Conservation (phyloP, 2,888 invertebrate species). For the Epinotia brunnichana region DNA sequence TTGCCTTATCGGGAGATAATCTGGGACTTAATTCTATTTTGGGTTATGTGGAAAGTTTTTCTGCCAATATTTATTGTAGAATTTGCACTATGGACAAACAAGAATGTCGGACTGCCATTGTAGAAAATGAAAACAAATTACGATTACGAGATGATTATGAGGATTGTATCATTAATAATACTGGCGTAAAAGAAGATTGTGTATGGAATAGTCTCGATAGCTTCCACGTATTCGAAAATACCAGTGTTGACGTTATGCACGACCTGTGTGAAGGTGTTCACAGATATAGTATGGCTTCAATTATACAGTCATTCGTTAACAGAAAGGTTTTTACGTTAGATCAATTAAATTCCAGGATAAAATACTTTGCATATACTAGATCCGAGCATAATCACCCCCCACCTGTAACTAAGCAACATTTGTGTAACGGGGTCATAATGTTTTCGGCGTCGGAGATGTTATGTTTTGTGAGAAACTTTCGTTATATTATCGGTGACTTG, state of each 20-base stretch:
- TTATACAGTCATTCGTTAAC: neutral
- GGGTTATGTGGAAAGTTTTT: constrained; percentile 6
- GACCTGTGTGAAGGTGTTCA: too few relatives aligned
- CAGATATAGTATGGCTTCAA: constrained; percentile 24
- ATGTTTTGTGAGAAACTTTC: constrained; percentile 16
- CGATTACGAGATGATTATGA: constrained; percentile 7
- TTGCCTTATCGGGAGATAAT: constrained; percentile 8
- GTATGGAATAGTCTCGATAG: constrained; percentile 8
- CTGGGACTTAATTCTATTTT: constrained; percentile 12
- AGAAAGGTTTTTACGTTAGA: constrained; percentile 10
- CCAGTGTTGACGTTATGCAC: constrained; percentile 6
- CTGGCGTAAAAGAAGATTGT: constrained; percentile 6
- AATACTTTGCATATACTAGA: constrained; percentile 7
- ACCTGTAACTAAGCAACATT: constrained; percentile 3
- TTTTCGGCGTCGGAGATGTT: constrained; percentile 16
- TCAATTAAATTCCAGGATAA: constrained; percentile 3
- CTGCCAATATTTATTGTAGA: constrained; percentile 8
- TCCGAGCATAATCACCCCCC: constrained; percentile 15
- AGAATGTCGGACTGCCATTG: constrained; percentile 1
- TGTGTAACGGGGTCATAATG: constrained; percentile 9
- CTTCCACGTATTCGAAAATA: constrained; percentile 13
- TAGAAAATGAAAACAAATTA: neutral
- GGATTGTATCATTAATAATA: neutral
- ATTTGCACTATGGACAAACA: constrained; percentile 4
- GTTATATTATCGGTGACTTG: constrained; percentile 10